Percentiles rank a stretch among this genome's conserved stretches.
Conservation (phyloP, 2,797 vertebrate species). For the Xenopus petersii region DNA sequence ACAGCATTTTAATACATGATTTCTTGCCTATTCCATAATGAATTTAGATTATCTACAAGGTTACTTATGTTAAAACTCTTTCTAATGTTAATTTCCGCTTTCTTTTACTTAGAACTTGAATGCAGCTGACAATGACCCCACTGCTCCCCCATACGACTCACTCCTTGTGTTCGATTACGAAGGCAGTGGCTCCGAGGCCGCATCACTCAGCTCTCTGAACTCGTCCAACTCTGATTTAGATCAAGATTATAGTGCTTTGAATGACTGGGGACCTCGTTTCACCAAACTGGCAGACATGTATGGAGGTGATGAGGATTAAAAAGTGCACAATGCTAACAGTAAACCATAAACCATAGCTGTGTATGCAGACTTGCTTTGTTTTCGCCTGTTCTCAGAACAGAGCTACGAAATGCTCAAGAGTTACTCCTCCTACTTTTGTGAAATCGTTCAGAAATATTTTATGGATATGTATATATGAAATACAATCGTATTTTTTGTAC, state of each 20-base stretch:
- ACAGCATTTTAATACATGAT: no score
- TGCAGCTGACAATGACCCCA: constrained; percentile 84
- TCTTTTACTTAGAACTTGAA: constrained; percentile 76
- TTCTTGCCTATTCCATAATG: no score
- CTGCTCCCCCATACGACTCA: constrained; percentile 87
- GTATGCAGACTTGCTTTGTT: neutral
- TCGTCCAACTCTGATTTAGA: constrained; percentile 75
- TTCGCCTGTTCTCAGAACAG: neutral
- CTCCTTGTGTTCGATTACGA: constrained; percentile 90
- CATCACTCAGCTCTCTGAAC: constrained; percentile 83
- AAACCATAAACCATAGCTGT: neutral
- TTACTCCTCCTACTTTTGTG: neutral
- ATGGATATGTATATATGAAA: neutral
- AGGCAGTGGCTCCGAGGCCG: constrained; percentile 81
- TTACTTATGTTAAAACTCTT: no score
- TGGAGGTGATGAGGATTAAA: constrained; percentile 72
- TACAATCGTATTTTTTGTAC: neutral
- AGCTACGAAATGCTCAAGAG: neutral
- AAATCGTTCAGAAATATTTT: no score
- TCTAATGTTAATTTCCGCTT: neutral
- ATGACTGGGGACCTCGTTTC: constrained; percentile 86
- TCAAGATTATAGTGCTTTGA: constrained; percentile 83
- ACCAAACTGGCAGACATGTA: constrained; percentile 91
- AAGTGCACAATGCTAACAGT: constrained; percentile 35
- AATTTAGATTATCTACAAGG: no score